These are phyloP conservation scores for Gymnoscelis rufifasciata DNA, from an alignment of 2,888 invertebrate species.

Conservation along the genomic window DNA sequence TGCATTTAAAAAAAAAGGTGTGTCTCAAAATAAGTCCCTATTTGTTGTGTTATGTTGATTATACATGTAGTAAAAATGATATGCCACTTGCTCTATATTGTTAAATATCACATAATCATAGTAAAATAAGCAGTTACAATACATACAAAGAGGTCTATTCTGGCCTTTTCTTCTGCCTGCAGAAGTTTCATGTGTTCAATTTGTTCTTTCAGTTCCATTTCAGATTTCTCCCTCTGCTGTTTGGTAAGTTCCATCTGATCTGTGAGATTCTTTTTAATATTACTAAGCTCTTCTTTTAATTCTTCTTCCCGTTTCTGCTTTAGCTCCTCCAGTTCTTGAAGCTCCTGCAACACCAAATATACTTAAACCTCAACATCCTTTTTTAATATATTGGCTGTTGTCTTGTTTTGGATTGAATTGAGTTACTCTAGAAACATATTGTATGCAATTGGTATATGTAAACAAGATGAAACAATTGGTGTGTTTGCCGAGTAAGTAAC, in stretches of 20 bases:
- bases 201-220: slow-evolving; percentile 52
- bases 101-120: not conserved
- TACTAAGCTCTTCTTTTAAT: slow-evolving; percentile 55
- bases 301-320: slow-evolving; percentile 56
- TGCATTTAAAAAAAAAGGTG: too few relatives aligned
- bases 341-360: slow-evolving; percentile 52
- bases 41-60: too few relatives aligned
- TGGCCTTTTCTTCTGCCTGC: slow-evolving; percentile 56
- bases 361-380: too few relatives aligned
- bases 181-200: slow-evolving; percentile 60
- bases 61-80: too few relatives aligned
- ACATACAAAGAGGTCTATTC: slow-evolving; percentile 58
- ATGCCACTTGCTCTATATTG: not conserved
- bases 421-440: too few relatives aligned
- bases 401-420: too few relatives aligned
- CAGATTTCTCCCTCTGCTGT: slow-evolving; percentile 53
- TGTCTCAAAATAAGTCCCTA: too few relatives aligned
- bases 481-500: too few relatives aligned
- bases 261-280: slow-evolving; percentile 55
- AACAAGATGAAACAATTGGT: too few relatives aligned
- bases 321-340: slow-evolving; percentile 56
- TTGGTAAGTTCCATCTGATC: slow-evolving; percentile 63
- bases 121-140: too few relatives aligned
- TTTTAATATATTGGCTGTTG: too few relatives aligned
- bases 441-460: too few relatives aligned